Conservation (phyloP, 1,140 invertebrate genomes). For the Hylyphantes graminicola region DNA sequence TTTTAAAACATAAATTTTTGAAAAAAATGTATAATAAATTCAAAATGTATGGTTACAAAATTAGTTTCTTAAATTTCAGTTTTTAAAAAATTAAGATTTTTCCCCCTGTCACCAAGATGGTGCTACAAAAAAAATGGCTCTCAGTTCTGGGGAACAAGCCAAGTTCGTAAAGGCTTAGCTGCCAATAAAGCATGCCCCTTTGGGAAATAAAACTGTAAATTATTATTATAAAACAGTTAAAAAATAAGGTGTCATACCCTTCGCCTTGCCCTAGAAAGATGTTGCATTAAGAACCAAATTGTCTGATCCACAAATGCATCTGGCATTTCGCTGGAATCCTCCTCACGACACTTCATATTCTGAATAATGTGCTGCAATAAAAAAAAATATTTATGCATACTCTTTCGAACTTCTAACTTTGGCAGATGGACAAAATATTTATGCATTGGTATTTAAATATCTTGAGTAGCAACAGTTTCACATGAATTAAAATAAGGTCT, state of each 20-base stretch:
- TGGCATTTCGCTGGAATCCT: conserved; percentile 67
- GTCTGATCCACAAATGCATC: conserved; percentile 72
- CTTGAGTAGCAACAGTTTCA: no score
- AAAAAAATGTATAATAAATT: no score
- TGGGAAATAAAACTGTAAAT: not conserved
- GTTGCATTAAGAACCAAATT: conserved; percentile 73
- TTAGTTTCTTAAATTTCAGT: no score
- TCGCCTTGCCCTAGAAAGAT: conserved; percentile 68
- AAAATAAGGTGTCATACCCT: conserved; percentile 17
- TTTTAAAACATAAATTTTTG: no score
- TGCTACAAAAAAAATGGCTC: no score
- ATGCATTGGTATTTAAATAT: no score
- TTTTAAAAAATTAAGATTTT: not conserved
- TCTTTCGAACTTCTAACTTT: not conserved
- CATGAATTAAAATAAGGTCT: no score
- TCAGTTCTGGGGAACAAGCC: no score
- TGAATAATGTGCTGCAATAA: conserved; percentile 66
- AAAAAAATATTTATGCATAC: conserved; percentile 8
- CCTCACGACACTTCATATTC: conserved; percentile 70
- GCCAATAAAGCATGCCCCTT: not conserved
- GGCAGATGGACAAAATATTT: no score
- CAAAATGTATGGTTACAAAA: no score
- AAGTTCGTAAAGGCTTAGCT: no score
- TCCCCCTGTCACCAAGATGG: not conserved
- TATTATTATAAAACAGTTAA: not conserved